phyloP scores from a whole-genome alignment of 2,888 invertebrate species.

The Blastobasis adustella region DNA sequence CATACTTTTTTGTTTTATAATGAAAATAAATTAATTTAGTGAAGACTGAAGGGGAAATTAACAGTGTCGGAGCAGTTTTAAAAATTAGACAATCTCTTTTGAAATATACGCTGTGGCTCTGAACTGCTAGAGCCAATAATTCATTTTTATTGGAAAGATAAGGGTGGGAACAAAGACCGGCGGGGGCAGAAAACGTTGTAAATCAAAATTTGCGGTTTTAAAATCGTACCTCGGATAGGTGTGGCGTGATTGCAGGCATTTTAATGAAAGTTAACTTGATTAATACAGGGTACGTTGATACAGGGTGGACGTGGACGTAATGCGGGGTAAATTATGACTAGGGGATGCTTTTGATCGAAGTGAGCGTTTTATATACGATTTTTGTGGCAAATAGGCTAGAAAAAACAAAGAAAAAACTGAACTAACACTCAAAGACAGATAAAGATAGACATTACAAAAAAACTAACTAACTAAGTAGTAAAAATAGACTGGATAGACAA shows the following conservation, averaged over 20 bases:
- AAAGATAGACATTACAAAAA: no score
- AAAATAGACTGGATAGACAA: no score
- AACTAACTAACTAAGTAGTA: no score
- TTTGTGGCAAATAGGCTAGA: no score
- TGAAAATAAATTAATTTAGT: conserved; percentile 6
- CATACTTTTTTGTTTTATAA: no score
- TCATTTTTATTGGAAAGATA: conserved; percentile 68
- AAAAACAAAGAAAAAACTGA: no score
- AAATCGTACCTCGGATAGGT: conserved; percentile 28
- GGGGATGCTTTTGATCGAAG: no score
- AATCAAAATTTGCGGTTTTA: conserved; percentile 50
- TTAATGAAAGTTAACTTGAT: conserved; percentile 8
- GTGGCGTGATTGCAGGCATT: conserved; percentile 8
- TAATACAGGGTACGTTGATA: not conserved
- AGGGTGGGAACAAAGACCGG: conserved; percentile 55
- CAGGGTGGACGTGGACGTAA: no score
- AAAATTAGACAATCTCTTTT: conserved; percentile 62
- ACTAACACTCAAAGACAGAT: no score
- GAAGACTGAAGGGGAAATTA: conserved; percentile 23
- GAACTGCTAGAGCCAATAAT: conserved; percentile 55
- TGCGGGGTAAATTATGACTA: no score
- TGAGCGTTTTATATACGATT: no score
- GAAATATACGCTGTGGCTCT: conserved; percentile 50
- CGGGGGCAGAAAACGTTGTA: conserved; percentile 26
- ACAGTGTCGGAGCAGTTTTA: conserved; percentile 49